A percentile compares a stretch with the other conserved stretches of the same genome.
Conservation (phyloP, 2,113 vertebrate species). For the Tenrec ecaudatus region DNA sequence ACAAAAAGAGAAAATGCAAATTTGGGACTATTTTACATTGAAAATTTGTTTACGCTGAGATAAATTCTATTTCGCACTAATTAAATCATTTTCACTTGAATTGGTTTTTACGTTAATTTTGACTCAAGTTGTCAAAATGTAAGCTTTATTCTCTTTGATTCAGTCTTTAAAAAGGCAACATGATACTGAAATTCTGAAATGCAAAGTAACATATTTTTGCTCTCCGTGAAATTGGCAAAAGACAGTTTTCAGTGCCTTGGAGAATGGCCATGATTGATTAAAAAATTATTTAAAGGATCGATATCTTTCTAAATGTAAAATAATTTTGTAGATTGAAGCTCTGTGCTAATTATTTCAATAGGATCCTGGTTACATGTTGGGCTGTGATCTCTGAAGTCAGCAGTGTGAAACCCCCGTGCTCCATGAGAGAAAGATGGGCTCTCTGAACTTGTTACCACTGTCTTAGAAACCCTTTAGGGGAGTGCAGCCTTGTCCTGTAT, state of each 20-base stretch:
- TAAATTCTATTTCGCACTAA: not conserved
- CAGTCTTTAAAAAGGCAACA: slow-evolving; percentile 67
- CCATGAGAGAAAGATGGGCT: too few relatives aligned
- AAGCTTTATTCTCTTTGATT: slow-evolving; percentile 65
- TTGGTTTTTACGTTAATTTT: slow-evolving; percentile 71
- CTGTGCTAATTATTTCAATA: not conserved
- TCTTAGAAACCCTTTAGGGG: too few relatives aligned
- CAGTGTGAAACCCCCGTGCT: too few relatives aligned
- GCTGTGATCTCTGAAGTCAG: too few relatives aligned
- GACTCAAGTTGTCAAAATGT: slow-evolving; percentile 53
- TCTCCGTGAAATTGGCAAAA: slow-evolving; percentile 66
- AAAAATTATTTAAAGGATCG: slow-evolving; percentile 56
- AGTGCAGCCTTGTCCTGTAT: too few relatives aligned
- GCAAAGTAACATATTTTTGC: slow-evolving; percentile 42
- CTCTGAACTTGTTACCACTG: too few relatives aligned
- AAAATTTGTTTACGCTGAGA: not conserved
- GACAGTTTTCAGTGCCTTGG: slow-evolving; percentile 55
- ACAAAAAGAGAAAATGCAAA: not conserved
- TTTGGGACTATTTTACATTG: not conserved
- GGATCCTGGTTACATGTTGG: too few relatives aligned
- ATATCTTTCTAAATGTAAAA: slow-evolving; percentile 55
- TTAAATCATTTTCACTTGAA: not conserved
- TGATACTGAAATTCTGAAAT: slow-evolving; percentile 52
- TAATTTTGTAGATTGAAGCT: not conserved
- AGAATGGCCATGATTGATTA: not conserved